Evolutionary conservation across 2,113 vertebrate species (phyloP), one percentile per base, ranked within the genome.

Genomic region (Actenoides hombroni): DNA sequence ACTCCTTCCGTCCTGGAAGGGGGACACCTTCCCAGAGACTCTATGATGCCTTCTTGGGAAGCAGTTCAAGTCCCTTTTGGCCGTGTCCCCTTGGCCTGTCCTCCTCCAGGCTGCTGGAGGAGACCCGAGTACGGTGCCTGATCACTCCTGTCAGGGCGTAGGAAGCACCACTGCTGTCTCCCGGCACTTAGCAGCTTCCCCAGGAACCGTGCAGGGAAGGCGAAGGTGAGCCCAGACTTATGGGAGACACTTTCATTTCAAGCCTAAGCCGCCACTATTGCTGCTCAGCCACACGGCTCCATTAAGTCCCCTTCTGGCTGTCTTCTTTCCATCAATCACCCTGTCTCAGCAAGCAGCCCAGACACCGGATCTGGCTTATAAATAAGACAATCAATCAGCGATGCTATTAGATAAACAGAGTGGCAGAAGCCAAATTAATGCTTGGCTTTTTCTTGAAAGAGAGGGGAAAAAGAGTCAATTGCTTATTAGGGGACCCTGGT

Each of bases 391-490:
- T 97, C 97, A 96, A 96, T 97, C 96, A 96, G 70, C 0, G 11
- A 87, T 93, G 84, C 92, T 95, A 97, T 96, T 92, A 96, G 96
- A 97, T 97, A 97, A 97, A 97, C 97, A 97, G 88, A 94, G 93
- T 92, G 79, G 84, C 92, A 96, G 94, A 96, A 97, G 94, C 94
- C 86, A 95, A 96, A 97, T 97, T 97, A 97, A 96, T 97, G 95
- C 92, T 95, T 83, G 86, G 86, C 70, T 96, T 95, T 96, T 97
- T 95, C 95, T 96, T 96, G 90, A 97, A 96, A 95, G 87, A 70
- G 82, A 94, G 69, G 88, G 10, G 92, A 90, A 97, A 87, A 85
- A 70, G 87, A 94, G 95, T 94, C 92, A 96, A 88, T 95, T 95
- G 92, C 94, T 95, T 94, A 95, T 97, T 97, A 96, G 65, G 84